Evolutionary conservation across 53 echinoderm and acorn worm species (phyloP).

Genomic region (Zoroaster sp.): DNA sequence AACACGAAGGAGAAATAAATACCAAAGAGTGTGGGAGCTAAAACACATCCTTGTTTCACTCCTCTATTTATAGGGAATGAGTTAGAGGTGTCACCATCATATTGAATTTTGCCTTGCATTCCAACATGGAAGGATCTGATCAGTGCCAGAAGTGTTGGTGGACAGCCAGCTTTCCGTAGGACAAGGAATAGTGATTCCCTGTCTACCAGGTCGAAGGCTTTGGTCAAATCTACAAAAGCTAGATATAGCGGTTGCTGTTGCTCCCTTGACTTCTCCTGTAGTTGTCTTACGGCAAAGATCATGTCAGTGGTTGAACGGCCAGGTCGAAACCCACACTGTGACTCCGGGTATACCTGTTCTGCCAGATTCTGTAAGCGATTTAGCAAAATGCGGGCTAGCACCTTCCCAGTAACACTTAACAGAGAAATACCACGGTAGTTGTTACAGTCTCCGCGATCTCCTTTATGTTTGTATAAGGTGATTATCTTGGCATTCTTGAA

Average conservation of each 20-base stretch:
- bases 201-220: slow-evolving; percentile 23
- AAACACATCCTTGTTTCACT: slow-evolving; percentile 31
- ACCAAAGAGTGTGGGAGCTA: slow-evolving; percentile 35
- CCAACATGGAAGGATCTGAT: background rate
- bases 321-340: too few relatives aligned
- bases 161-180: background rate
- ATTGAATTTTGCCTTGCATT: background rate
- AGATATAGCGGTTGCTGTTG: background rate
- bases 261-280: background rate
- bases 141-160: background rate
- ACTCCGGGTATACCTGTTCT: too few relatives aligned
- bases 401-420: background rate
- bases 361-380: background rate
- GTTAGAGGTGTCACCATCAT: background rate
- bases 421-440: background rate
- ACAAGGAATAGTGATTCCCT: background rate
- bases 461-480: too few relatives aligned
- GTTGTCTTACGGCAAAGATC: background rate
- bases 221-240: slow-evolving; percentile 35
- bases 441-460: slow-evolving; percentile 9
- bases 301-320: slow-evolving; percentile 2
- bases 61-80: background rate
- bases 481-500: slow-evolving; percentile 40
- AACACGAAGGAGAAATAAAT: background rate
- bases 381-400: background rate